Percentiles rank a stretch among this genome's conserved stretches.
Evolutionary conservation across 2,888 invertebrate species (phyloP).

Genomic region (Metopia argyrocephala): DNA sequence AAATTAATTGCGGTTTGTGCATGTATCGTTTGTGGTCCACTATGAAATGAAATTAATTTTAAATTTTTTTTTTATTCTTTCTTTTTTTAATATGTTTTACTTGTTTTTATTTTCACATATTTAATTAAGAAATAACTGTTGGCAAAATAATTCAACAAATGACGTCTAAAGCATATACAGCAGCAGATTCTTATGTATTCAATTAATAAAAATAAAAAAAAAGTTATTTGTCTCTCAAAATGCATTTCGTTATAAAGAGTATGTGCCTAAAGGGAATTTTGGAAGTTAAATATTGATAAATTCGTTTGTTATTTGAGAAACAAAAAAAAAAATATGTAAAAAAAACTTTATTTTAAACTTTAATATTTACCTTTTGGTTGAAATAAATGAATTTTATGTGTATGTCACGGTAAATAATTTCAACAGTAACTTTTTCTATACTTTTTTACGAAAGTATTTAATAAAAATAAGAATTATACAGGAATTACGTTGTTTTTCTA

Average conservation of each 20-base stretch:
- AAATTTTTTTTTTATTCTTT: background rate
- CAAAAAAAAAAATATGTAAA: too few relatives aligned
- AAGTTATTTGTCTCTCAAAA: background rate
- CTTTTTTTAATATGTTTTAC: slow-evolving; percentile 4
- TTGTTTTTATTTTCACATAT: slow-evolving; percentile 42
- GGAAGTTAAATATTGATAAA: background rate
- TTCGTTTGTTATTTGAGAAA: too few relatives aligned
- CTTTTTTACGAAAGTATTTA: too few relatives aligned
- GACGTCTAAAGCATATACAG: background rate
- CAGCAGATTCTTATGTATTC: slow-evolving; percentile 42
- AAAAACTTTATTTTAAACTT: too few relatives aligned
- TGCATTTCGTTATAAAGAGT: background rate
- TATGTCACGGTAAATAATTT: too few relatives aligned
- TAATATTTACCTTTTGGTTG: too few relatives aligned
- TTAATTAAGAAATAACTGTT: slow-evolving; percentile 64
- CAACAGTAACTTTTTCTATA: too few relatives aligned
- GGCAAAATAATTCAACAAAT: slow-evolving; percentile 34
- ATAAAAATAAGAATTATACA: too few relatives aligned
- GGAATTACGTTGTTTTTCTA: too few relatives aligned
- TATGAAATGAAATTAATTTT: slow-evolving; percentile 60
- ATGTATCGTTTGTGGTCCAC: slow-evolving; percentile 54
- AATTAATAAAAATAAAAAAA: slow-evolving; percentile 9
- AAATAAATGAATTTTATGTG: too few relatives aligned
- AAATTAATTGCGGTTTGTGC: slow-evolving; percentile 63
- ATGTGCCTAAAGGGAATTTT: background rate